phyloP scores from a whole-genome alignment of 2,113 vertebrate genomes.

The Grammomys surdaster region DNA sequence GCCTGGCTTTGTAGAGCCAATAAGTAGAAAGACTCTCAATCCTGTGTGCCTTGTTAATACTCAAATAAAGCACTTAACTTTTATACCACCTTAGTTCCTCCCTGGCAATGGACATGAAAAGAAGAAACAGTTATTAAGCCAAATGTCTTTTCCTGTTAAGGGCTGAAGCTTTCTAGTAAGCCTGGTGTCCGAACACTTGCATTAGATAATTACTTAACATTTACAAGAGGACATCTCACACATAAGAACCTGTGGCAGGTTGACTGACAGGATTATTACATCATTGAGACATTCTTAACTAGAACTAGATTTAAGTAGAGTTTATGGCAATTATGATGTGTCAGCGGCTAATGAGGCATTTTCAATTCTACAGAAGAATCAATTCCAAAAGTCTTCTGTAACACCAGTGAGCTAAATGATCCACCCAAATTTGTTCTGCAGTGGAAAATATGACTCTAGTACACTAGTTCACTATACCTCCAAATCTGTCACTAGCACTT shows the following conservation, averaged over 20 bases:
- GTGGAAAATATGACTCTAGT: neutral
- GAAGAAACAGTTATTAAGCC: constrained; percentile 54
- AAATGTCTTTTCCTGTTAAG: constrained; percentile 50
- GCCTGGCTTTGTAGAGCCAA: neutral
- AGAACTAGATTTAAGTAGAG: constrained; percentile 76
- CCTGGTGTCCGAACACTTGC: neutral
- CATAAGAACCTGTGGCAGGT: constrained; percentile 53
- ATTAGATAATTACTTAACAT: constrained; percentile 52
- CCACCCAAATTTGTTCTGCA: neutral
- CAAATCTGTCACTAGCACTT: neutral
- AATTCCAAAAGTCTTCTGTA: constrained; percentile 58
- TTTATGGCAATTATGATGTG: constrained; percentile 78
- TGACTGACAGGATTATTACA: constrained; percentile 77
- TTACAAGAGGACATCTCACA: constrained; percentile 54
- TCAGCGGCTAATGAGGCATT: constrained; percentile 79
- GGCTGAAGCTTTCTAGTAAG: constrained; percentile 7
- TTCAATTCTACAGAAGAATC: constrained; percentile 73
- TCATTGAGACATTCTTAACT: constrained; percentile 69
- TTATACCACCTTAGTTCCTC: neutral
- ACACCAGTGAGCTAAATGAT: constrained; percentile 56
- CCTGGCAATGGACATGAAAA: neutral
- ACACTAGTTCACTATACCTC: neutral
- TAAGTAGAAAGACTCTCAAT: neutral
- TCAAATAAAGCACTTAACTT: neutral
- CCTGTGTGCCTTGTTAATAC: neutral